Base-by-base conservation (phyloP, 2,113 vertebrate genomes). In the Chaenocephalus aceratus region DNA sequence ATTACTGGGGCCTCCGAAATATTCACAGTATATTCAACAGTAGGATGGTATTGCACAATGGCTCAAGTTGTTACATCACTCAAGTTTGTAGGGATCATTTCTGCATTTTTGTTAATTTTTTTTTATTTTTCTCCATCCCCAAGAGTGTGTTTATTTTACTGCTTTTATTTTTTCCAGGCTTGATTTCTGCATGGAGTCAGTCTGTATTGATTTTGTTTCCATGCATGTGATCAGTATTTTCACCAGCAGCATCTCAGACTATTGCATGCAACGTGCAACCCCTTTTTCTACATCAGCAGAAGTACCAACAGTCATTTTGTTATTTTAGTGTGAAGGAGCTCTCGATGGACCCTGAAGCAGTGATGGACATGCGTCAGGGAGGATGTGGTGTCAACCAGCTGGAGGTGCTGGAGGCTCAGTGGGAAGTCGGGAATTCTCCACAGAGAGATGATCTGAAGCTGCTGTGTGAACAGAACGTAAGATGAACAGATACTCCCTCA, bases 381-480 rank as follows among this genome's bases (percentile, higher is more conserved):
- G 95, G 96, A 77, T 96, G 96, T 54, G 84, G 96, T 54, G 84
- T 96, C 77, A 96, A 85, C 91, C 97, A 98, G 93, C 96, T 99
- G 59, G 97, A 99, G 0, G 97, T 98, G 79, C 89, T 98, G 91
- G 98, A 99, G 86, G 95, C 97, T 3, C 97, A 98, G 91, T 98
- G 98, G 98, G 98, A 96, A n/a, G 96, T 99, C 34, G 98, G 97
- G 2, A 99, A 97, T 89, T 99, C 98, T 71, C 98, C 98, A 51
- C 98, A 99, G 89, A 97, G 97, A 72, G 98, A 99, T 83, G 98
- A 99, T 88, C 96, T 99, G 77, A 99, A 99, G 93, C 95, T 99
- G 81, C 97, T 99, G 75, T 99, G 98, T 92, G 98, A 99, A 91
- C 98, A 99, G 93, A 99, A 99, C 0, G 98, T 99, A 92, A 97